phyloP scores from a whole-genome alignment of 2,797 vertebrate species.

The Microctenopoma lineatum region DNA sequence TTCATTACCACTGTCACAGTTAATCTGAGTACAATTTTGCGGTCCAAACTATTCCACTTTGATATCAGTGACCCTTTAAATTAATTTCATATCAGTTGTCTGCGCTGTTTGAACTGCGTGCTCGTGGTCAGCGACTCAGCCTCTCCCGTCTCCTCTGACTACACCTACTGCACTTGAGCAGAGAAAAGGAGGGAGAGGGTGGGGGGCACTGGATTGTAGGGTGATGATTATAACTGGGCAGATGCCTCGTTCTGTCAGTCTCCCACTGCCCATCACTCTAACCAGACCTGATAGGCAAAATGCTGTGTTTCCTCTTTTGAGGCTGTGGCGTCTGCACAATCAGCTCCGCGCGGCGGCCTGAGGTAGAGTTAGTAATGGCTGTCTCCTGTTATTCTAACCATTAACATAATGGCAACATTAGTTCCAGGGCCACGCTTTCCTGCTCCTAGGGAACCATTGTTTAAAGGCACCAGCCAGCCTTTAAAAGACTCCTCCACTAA shows the following conservation, averaged over 20 bases:
- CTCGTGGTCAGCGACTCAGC: constrained; percentile 36
- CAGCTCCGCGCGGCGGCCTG: constrained; percentile 49
- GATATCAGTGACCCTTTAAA: constrained; percentile 20
- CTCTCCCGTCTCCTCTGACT: constrained; percentile 46
- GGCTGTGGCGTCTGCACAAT: constrained; percentile 47
- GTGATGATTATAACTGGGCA: constrained; percentile 62
- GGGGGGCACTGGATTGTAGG: constrained; percentile 1
- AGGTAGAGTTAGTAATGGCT: constrained; percentile 67
- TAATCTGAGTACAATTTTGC: constrained; percentile 3
- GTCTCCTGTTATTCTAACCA: constrained; percentile 83
- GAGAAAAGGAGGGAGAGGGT: constrained; percentile 43
- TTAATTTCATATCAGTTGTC: constrained; percentile 16
- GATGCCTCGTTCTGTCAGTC: constrained; percentile 62
- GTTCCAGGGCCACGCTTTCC: constrained; percentile 81
- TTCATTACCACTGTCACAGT: constrained; percentile 34
- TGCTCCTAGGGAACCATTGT: constrained; percentile 77
- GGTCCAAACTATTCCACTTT: constrained; percentile 17
- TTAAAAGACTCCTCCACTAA: constrained; percentile 48
- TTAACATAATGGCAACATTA: constrained; percentile 86
- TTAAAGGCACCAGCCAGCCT: constrained; percentile 58
- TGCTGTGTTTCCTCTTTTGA: constrained; percentile 22
- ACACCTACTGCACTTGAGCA: constrained; percentile 37
- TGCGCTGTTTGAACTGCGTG: constrained; percentile 30
- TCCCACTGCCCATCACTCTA: constrained; percentile 51
- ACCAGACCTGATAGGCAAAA: constrained; percentile 70